phyloP scores from a whole-genome alignment of 2,797 vertebrate species.

The Austrolebias charrua region DNA sequence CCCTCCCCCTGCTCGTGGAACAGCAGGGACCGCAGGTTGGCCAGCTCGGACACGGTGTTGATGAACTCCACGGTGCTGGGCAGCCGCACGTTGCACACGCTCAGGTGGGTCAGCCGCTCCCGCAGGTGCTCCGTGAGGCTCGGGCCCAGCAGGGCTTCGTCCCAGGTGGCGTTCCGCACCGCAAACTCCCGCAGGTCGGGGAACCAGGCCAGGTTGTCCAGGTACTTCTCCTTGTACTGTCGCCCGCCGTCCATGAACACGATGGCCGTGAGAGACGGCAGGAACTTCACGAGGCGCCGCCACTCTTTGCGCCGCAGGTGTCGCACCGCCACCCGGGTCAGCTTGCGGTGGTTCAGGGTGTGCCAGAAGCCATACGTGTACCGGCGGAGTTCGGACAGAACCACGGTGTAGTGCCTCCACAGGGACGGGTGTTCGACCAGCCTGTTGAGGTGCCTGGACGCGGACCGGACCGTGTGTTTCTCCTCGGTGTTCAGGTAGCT shows the following conservation, averaged over 20 bases:
- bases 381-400: conserved; percentile 62
- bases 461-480: conserved; percentile 48
- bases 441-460: conserved; percentile 43
- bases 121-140: conserved; percentile 37
- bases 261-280: conserved; percentile 58
- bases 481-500: conserved; percentile 59
- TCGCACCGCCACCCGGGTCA: conserved; percentile 58
- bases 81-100: conserved; percentile 66
- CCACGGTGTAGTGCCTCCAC: conserved; percentile 55
- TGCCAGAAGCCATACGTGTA: conserved; percentile 71
- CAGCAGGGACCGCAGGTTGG: conserved; percentile 59
- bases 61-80: conserved; percentile 53
- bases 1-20: conserved; percentile 66
- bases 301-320: conserved; percentile 67
- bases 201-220: conserved; percentile 54
- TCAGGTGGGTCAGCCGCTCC: conserved; percentile 55
- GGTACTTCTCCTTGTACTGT: conserved; percentile 57
- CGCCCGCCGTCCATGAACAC: conserved; percentile 63
- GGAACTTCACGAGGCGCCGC: conserved; percentile 62
- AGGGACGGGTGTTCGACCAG: conserved; percentile 61
- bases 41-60: conserved; percentile 30
- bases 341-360: conserved; percentile 48
- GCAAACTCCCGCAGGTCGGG: conserved; percentile 41
- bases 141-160: conserved; percentile 43
- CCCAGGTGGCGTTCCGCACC: conserved; percentile 60